A percentile compares a stretch with the other conserved stretches of the same genome.
Conservation (phyloP, 2,888 invertebrate genomes). For the Drosophila prolongata region DNA sequence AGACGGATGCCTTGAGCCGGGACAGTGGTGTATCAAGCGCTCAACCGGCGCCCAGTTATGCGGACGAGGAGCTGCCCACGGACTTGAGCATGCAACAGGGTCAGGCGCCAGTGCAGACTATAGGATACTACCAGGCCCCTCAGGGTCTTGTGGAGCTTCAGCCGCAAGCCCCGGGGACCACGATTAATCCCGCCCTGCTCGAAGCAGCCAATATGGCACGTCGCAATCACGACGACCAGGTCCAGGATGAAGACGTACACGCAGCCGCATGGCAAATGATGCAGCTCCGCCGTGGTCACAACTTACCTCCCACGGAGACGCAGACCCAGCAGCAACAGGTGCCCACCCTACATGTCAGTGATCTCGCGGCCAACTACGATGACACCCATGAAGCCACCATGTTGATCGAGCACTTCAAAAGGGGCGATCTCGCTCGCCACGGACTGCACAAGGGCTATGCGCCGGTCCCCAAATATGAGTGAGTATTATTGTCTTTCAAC, state of each 20-base stretch:
- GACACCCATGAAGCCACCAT: slow-evolving; percentile 75
- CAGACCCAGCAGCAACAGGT: slow-evolving; percentile 45
- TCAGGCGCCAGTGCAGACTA: slow-evolving; percentile 14
- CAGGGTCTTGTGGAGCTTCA: slow-evolving; percentile 50
- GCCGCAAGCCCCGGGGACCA: slow-evolving; percentile 61
- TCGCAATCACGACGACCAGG: slow-evolving; percentile 51
- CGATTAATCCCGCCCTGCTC: slow-evolving; percentile 84
- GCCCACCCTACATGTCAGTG: slow-evolving; percentile 64
- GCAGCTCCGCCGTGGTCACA: slow-evolving; percentile 69
- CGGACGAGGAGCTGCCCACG: slow-evolving; percentile 79
- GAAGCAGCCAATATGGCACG: slow-evolving; percentile 83
- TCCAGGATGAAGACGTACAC: slow-evolving; percentile 71
- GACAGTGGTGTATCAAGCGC: slow-evolving; percentile 82
- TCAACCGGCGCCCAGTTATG: slow-evolving; percentile 43
- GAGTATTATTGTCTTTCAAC: slow-evolving; percentile 43
- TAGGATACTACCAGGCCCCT: slow-evolving; percentile 52
- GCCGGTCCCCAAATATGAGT: slow-evolving; percentile 84
- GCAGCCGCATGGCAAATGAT: slow-evolving; percentile 76
- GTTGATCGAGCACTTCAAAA: slow-evolving; percentile 80
- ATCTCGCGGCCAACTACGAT: slow-evolving; percentile 73
- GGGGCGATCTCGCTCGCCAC: slow-evolving; percentile 77
- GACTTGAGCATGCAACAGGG: slow-evolving; percentile 75
- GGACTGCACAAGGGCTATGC: slow-evolving; percentile 81
- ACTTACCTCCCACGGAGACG: slow-evolving; percentile 30
- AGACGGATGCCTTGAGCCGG: slow-evolving; percentile 81